Base-by-base conservation (phyloP, 1,140 invertebrate species). In the Chionoecetes opilio region DNA sequence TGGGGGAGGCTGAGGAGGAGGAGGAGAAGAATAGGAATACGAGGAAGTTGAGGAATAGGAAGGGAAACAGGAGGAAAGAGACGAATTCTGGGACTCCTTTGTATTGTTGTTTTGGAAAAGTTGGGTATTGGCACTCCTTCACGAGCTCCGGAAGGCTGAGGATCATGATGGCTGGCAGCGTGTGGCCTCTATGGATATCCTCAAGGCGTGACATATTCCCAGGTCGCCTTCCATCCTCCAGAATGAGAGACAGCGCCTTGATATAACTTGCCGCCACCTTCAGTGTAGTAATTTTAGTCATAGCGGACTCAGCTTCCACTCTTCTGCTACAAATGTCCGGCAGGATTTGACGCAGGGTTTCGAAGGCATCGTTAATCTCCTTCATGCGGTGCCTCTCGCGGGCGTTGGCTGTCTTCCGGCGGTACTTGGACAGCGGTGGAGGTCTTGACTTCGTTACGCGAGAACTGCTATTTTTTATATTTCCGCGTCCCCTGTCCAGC, bases 291-390 rank as follows among this genome's bases (percentile, higher is more conserved):
- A 95, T 95, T 34, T 95, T 95, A 14, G 95, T 95, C 85, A 93
- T 94, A 26, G 92, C 35, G 63, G 63, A 75, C 63, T 17, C 63
- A 31, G 92, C 37, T n/a, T 53, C 92, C 11, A 29, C 46, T 6
- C 41, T n/a, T 8, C 95, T 46, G 32, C 38, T 87, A 8, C 92
- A 88, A 32, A 95, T 86, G 31, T 95, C 85, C 0, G 95, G 95
- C 21, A 95, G 82, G 17, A 87, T 92, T 2, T 87, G 53, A 8
- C 93, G 75, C 2, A 95, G 95, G n/a, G 93, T 41, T 84, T 95
- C 98, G 97, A 99, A 99, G 0, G 98, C 98, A 84, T 98, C 97
- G 97, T 99, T 99, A 95, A 99, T 99, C 97, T 99, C 98, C 85
- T 98, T 97, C 98, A 99, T 99, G 53, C 99, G 97, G 90, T 97